Conservation (phyloP, 2,888 invertebrate genomes). For the Microplitis deprimator region DNA sequence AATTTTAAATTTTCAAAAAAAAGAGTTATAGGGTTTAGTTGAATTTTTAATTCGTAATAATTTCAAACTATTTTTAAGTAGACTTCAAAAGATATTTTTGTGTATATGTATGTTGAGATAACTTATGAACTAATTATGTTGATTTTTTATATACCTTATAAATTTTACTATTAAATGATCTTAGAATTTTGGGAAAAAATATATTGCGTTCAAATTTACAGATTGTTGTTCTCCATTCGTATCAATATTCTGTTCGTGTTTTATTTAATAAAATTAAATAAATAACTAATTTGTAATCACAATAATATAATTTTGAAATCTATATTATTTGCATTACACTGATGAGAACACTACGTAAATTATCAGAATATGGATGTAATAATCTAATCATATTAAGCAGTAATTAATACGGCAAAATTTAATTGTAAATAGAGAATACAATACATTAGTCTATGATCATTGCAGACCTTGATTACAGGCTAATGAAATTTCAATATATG, state of each 20-base stretch:
- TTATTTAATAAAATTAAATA: background rate
- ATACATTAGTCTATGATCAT: constrained; percentile 1
- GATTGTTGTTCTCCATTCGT: too few relatives aligned
- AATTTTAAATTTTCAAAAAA: too few relatives aligned
- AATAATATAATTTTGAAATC: background rate
- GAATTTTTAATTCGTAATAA: too few relatives aligned
- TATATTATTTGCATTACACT: background rate
- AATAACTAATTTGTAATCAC: background rate
- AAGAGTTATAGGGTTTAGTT: too few relatives aligned
- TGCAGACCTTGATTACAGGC: background rate
- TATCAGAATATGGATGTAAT: background rate
- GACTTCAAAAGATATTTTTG: too few relatives aligned
- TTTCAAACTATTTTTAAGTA: too few relatives aligned
- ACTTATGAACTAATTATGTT: too few relatives aligned
- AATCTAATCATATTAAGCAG: background rate
- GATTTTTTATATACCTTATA: too few relatives aligned
- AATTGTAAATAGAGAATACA: background rate
- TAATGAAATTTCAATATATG: background rate
- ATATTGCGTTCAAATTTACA: too few relatives aligned
- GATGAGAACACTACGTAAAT: background rate
- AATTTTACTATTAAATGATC: too few relatives aligned
- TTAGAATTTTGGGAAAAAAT: too few relatives aligned
- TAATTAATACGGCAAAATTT: background rate
- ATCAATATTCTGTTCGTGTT: background rate
- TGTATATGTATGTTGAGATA: too few relatives aligned